phyloP scores from a whole-genome alignment of 2,888 invertebrate species.

The Xanthia icteritia region DNA sequence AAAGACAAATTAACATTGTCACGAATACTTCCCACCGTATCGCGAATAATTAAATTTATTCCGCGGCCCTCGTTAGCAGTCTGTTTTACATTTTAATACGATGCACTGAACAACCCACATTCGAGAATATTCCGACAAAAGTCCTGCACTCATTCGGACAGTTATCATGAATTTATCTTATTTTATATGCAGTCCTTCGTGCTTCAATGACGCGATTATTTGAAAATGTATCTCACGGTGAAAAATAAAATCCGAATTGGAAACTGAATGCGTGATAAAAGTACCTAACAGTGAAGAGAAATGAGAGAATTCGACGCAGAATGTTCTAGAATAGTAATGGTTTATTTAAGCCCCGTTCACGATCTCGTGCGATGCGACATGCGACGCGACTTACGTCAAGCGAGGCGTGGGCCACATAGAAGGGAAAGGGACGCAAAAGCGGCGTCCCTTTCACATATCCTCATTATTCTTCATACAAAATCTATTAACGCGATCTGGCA shows the following conservation, averaged over 20 bases:
- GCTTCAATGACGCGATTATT: conserved; percentile 42
- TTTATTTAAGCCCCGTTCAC: neutral
- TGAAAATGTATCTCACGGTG: conserved; percentile 13
- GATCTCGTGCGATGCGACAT: neutral
- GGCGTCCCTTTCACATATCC: too few relatives aligned
- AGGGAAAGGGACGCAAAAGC: too few relatives aligned
- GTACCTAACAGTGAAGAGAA: conserved; percentile 5
- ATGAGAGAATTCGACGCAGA: neutral
- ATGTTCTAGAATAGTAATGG: conserved; percentile 24
- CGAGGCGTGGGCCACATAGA: neutral
- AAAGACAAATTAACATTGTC: conserved; percentile 10
- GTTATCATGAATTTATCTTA: conserved; percentile 43
- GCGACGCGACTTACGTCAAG: neutral
- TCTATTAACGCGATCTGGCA: too few relatives aligned
- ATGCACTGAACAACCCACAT: conserved; percentile 40
- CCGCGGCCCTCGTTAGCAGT: conserved; percentile 37
- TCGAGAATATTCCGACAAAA: conserved; percentile 27
- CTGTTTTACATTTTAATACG: conserved; percentile 62
- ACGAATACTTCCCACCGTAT: conserved; percentile 16
- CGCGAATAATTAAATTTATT: conserved; percentile 58
- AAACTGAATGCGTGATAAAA: conserved; percentile 22
- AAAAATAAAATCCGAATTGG: conserved; percentile 38
- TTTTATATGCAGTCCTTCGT: conserved; percentile 34
- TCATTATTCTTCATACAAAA: too few relatives aligned
- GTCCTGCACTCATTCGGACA: conserved; percentile 23